These are phyloP conservation scores for Sorex fumeus DNA, from an alignment of 2,113 vertebrate species.

Conservation along the genomic window DNA sequence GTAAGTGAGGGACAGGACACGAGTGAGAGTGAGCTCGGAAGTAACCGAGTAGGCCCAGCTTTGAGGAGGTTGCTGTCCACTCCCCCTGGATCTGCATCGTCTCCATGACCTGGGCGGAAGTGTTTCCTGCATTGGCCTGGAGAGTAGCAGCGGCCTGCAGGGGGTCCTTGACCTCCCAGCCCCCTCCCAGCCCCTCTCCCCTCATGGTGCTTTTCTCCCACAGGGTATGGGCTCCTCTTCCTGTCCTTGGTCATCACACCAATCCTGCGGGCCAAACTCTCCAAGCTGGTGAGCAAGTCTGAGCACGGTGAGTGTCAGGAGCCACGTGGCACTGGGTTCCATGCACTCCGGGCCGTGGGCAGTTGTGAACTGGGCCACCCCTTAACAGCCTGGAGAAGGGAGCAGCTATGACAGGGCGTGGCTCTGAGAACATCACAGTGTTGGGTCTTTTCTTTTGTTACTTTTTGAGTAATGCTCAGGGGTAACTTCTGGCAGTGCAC, in stretches of 20 bases:
- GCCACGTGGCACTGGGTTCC: not conserved
- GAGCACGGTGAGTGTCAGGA: constrained; percentile 92
- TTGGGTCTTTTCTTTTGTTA: not conserved
- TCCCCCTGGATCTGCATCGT: not conserved
- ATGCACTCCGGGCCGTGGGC: not conserved
- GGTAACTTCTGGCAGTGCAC: too few relatives aligned
- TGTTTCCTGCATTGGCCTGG: not conserved
- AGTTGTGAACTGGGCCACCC: not conserved
- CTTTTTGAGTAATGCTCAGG: too few relatives aligned
- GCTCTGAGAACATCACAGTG: not conserved
- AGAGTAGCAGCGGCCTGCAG: not conserved
- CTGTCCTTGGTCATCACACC: constrained; percentile 93
- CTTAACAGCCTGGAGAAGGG: not conserved
- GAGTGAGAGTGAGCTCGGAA: too few relatives aligned
- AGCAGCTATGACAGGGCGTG: not conserved
- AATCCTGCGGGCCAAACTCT: constrained; percentile 95
- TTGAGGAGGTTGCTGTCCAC: not conserved
- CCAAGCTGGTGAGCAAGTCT: constrained; percentile 91
- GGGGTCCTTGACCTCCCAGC: not conserved
- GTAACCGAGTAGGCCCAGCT: not conserved
- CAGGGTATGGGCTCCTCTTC: constrained; percentile 95
- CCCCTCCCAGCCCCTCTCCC: not conserved
- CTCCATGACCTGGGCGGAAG: constrained; percentile 16
- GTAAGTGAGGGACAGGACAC: not conserved
- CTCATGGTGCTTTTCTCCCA: constrained; percentile 50